Evolutionary conservation across 1,140 invertebrate species (phyloP), one percentile per base, ranked within the genome.

Genomic region (Hermatobates lingyangjiaoensis): DNA sequence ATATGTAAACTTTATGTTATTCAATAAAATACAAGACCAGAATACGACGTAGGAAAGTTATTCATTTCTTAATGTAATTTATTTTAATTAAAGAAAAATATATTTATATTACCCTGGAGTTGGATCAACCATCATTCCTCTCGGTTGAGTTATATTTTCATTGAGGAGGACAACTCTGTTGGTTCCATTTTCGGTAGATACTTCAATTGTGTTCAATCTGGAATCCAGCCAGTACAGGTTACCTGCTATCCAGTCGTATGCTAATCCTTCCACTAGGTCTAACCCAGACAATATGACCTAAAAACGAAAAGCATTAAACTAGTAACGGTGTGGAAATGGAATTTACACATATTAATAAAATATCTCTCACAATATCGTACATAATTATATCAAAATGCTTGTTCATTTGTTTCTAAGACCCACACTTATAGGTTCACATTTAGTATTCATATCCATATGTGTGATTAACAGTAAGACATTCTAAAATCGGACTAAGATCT

Each of bases 151-250:
- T 23, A 96, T 91, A 65, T 95, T 95, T 59, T 89, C 85, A 57
- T 86, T 85, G 0, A 96, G 75, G 1, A 97, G 66, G 1, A 94
- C 80, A 58, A 92, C 81, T 42, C 91, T 71, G 56, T 81, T 76
- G 0, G 75, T 72, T 1, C 91, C 91, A 58, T 88, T 84, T 62
- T 92, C 80, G 45, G 78, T 82, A 0, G 86, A 76, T 0, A 95
- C 92, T 68, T 95, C 91, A 24, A 98, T 87, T 0, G 86, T 91
- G 62, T 94, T 91, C 3, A 96, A 65, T 55, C 89, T 81, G 7
- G 88, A 94, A 66, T 97, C 93, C 24, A 95, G 70, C 92, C 92
- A 97, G 63, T 98, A 98, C 0, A 98, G 68, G 65, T 96, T 96
- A 23, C 81, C 77, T 0, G 78, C 89, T 20, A 98, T 80, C 93